Evolutionary conservation across 2,113 vertebrate species (phyloP), one percentile per base, ranked within the genome.

Genomic region (Scopus umbretta): DNA sequence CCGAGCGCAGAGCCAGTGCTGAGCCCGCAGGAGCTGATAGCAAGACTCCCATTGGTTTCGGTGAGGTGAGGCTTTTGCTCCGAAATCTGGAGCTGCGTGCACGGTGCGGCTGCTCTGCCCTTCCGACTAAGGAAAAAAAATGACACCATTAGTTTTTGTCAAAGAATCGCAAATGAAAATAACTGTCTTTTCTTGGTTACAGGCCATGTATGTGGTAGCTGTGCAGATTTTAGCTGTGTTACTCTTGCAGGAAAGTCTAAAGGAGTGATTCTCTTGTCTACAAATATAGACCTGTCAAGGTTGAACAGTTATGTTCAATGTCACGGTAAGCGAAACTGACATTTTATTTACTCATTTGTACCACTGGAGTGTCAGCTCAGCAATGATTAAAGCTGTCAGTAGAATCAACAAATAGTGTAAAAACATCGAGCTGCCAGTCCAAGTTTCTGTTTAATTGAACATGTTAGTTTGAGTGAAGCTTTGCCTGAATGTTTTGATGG

Each of bases 291-390:
- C 66, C 67, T 92, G 95, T 96, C 94, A 96, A 97, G 80, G 91
- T 29, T 90, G 59, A 95, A 82, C 92, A 59, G 84, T 91, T 95
- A 82, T 96, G 94, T 88, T 97, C 80, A 91, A 85, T 95, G 92
- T 97, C 85, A 95, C 80, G 1, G 9, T 92, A 96, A 95, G 84
- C 87, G 72, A 84, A 97, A 80, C 91, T 84, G 92, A 97, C 96
- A 9, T 94, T 97, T 97, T 96, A 95, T 97, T 97, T 97, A 96
- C 94, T 88, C 91, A 90, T 97, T 97, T 97, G 78, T 97, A 94
- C 78, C 94, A 90, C 89, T 13, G 7, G 76, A 95, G 92, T 96
- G 97, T 96, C 96, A 98, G 83, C 63, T 94, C 80, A 73, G 47
- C 81, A 86, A 91, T 92, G 93, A 96, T 95, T 96, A 96, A 97